A percentile compares a stretch with the other conserved stretches of the same genome.
These are phyloP conservation scores for Trachymyrmex cornetzi DNA, from an alignment of 1,140 invertebrate species.

Conservation along the genomic window DNA sequence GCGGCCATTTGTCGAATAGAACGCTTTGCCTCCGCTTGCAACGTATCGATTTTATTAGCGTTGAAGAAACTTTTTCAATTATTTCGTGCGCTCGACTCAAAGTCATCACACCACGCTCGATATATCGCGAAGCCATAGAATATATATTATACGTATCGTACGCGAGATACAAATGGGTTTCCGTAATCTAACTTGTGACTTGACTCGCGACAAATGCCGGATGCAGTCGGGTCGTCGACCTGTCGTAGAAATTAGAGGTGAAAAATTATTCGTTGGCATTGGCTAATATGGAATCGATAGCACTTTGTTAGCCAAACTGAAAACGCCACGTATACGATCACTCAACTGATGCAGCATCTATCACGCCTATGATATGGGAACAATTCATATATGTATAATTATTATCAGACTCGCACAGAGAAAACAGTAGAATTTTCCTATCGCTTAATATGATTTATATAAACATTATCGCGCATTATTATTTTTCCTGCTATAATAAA, in stretches of 20 bases:
- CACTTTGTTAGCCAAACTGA: conserved; percentile 26
- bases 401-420: conserved; percentile 16
- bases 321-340: conserved; percentile 13
- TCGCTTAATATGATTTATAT: background rate
- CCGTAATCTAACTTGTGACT: conserved; percentile 20
- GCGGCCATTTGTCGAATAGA: conserved; percentile 38
- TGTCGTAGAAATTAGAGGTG: conserved; percentile 33
- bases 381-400: conserved; percentile 10
- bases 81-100: conserved; percentile 11
- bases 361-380: conserved; percentile 18
- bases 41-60: conserved; percentile 53
- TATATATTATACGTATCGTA: conserved; percentile 8
- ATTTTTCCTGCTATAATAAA: background rate
- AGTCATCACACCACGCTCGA: background rate
- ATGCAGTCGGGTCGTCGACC: conserved; percentile 21
- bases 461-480: background rate
- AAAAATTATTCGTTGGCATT: conserved; percentile 50
- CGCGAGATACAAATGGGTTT: background rate
- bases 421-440: conserved; percentile 22
- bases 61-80: conserved; percentile 56
- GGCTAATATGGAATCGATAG: conserved; percentile 43
- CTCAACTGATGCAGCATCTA: conserved; percentile 37
- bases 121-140: background rate
- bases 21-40: conserved; percentile 13
- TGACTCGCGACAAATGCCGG: conserved; percentile 3